Base-by-base conservation (phyloP, 2,113 vertebrate species). In the Chlorocebus sabaeus region DNA sequence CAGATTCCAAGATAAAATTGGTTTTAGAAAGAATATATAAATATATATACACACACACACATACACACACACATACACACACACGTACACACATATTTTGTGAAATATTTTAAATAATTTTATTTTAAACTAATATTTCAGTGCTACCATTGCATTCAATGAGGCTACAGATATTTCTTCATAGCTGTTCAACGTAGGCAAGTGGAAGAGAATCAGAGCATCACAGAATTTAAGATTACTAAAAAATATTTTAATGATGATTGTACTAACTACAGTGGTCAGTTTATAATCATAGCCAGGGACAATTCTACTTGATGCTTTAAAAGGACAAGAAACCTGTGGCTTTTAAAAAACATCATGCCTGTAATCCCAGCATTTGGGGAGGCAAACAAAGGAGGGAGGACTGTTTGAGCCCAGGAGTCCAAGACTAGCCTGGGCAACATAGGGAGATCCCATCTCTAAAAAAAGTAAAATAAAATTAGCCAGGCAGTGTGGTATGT, bases 61-160 rank as follows among this genome's bases (percentile, higher is more conserved):
- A 8, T 0, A 55, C 6, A 55, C 6, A 52, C 17, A 55, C 17
- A 55, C 9, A 8, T 0, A 55, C 0, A 55, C 52, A 55, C 17
- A 55, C 52, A 55, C 18, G 6, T 17, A 55, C 17, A 55, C 18
- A 55, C 6, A 8, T 8, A n/a, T 59, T 45, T 84, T 38, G 40
- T 50, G 8, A 87, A 68, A 86, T 38, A 78, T n/a, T 89, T 92
- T 81, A 83, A 93, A 75, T 57, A 55, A 55, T 55, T 55, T 18
- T 73, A 82, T 70, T 90, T 90, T 89, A 93, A 95, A 50, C 35
- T 20, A 86, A 18, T 64, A 45, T 64, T 82, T 93, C 25, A 94
- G 16, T 75, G 52, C 52, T 55, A 55, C 18, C 18, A 7, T 55
- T 55, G 52, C 52, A 55, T 55, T 93, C 48, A 59, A 4, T 50